A percentile compares a stretch with the other conserved stretches of the same genome.
phyloP scores from a whole-genome alignment of 2,797 vertebrate species.

The Coluber constrictor region DNA sequence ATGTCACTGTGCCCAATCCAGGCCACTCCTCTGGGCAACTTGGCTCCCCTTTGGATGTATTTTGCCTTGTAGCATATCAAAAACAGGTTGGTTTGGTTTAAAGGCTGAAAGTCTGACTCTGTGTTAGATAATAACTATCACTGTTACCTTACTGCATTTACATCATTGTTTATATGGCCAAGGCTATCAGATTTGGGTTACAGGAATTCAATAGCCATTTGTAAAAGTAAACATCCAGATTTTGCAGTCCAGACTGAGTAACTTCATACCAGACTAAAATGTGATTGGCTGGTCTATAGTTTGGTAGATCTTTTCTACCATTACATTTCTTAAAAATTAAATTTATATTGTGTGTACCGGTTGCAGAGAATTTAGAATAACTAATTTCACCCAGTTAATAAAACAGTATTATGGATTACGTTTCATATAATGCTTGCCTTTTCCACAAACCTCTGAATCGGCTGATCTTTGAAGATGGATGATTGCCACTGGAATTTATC shows the following conservation, averaged over 20 bases:
- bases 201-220: background rate
- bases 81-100: background rate
- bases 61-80: background rate
- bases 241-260: background rate
- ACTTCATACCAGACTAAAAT: background rate
- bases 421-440: background rate
- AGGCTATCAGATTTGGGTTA: background rate
- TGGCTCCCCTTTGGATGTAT: background rate
- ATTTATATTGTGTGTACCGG: no score
- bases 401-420: background rate
- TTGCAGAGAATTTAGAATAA: background rate
- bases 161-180: background rate
- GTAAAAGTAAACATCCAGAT: background rate
- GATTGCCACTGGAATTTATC: background rate
- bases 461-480: background rate
- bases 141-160: no score
- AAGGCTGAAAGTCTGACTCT: background rate
- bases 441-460: background rate
- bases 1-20: background rate
- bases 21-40: background rate
- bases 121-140: background rate
- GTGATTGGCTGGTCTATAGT: background rate
- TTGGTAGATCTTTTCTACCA: background rate
- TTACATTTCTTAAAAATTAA: background rate
- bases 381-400: background rate